phyloP scores from a whole-genome alignment of 2,888 invertebrate genomes.

The Amaurobius ferox region DNA sequence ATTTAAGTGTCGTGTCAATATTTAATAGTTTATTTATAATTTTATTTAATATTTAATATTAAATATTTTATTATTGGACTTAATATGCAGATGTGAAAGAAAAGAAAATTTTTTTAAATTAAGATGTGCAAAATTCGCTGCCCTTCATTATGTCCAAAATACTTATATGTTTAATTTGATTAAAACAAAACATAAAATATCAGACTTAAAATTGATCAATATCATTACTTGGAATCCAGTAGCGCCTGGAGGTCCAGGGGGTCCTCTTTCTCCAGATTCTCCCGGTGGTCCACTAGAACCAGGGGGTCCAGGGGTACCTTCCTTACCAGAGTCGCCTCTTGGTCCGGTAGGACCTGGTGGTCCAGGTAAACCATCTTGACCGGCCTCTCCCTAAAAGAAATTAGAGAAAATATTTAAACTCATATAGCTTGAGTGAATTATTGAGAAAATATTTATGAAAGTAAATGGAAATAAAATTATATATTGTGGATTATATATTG shows the following conservation, averaged over 20 bases:
- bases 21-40: too few relatives aligned
- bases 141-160: too few relatives aligned
- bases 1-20: too few relatives aligned
- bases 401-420: background rate
- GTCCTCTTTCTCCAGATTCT: constrained; percentile 85
- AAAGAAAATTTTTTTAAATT: too few relatives aligned
- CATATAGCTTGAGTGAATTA: too few relatives aligned
- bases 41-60: too few relatives aligned
- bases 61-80: too few relatives aligned
- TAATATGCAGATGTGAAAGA: too few relatives aligned
- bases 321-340: constrained; percentile 86
- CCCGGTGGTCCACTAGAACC: constrained; percentile 78
- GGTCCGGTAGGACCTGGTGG: constrained; percentile 81
- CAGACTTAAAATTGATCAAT: background rate
- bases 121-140: too few relatives aligned
- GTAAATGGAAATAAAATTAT: too few relatives aligned
- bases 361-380: constrained; percentile 79
- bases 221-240: constrained; percentile 86
- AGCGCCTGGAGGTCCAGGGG: constrained; percentile 86
- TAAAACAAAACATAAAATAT: background rate
- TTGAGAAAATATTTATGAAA: too few relatives aligned
- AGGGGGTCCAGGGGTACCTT: constrained; percentile 81
- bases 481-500: too few relatives aligned
- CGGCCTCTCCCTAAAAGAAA: constrained; percentile 83
- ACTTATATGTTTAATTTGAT: background rate